Evolutionary conservation across 2,888 invertebrate species (phyloP), one percentile per base, ranked within the genome.

Genomic region (Mythimna ferrago): DNA sequence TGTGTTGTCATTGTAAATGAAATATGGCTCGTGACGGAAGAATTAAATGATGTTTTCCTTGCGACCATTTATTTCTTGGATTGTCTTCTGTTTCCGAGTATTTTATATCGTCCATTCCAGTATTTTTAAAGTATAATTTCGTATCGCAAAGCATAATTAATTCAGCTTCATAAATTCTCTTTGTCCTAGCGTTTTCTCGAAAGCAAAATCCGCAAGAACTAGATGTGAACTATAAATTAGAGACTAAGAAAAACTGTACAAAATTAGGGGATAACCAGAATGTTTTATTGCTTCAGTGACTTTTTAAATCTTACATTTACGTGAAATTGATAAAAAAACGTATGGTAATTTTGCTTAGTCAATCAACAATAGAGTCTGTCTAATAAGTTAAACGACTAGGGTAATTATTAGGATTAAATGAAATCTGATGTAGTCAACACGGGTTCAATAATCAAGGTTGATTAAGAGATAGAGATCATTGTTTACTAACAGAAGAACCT

Each of bases 1-100:
- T 87, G 84, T 81, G 72, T 85, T 87, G 85, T 89, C 88, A 82
- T 85, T 86, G 86, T 78, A 72, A 83, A 81, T 82, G 87, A 84
- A 78, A 84, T 86, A 88, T 87, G 77, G 71, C 21, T 57, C 10
- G 32, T 56, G 62, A 56, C 41, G 26, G 54, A 67, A 66, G 66
- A 82, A 70, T 73, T 69, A 69, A 65, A 67, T 44, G 38, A 76
- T 60, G 26, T 72, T 73, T 77, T 68, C 62, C 14, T 57, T 57
- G n/a, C 10, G 61, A 41, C 53, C 35, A 64, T 69, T 72, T 72
- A 54, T 63, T 63, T 62, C n/a, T 16, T 57, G 32, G 4, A 56
- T 21, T 21, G 16, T 58, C 38, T 54, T 65, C 53, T 62, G 53
- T 19, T 66, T 63, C 16, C 9, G 16, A 74, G 53, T 54, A 32